Percentiles rank a stretch among this genome's conserved stretches.
These are phyloP conservation scores for Atractosteus spatula DNA, from an alignment of 2,113 vertebrate genomes.

Conservation along the genomic window DNA sequence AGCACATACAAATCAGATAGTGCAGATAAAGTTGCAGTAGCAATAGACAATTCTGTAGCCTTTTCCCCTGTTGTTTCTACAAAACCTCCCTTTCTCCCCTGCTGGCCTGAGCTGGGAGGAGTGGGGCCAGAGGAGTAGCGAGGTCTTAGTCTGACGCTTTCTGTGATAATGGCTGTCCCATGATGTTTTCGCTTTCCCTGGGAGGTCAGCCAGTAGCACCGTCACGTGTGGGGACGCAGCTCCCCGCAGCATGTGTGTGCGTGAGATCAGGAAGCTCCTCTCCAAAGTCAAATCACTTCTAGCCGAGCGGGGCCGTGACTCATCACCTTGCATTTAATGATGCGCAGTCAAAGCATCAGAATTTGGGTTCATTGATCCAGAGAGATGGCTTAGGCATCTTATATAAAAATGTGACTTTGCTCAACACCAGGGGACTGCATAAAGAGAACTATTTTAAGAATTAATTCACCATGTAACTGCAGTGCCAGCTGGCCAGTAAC, in stretches of 20 bases:
- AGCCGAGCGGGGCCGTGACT: constrained; percentile 3
- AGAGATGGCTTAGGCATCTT: neutral
- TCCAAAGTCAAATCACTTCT: neutral
- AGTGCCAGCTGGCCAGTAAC: too few species aligned
- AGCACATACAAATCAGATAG: too few species aligned
- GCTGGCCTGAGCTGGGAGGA: neutral
- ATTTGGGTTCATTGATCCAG: constrained; percentile 17
- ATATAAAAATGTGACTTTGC: neutral
- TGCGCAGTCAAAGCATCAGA: constrained; percentile 14
- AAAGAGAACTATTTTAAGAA: too few species aligned
- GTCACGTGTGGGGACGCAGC: neutral
- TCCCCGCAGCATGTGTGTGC: neutral
- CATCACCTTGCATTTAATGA: constrained; percentile 19
- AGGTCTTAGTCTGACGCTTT: neutral
- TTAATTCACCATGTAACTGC: too few species aligned
- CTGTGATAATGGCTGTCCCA: neutral
- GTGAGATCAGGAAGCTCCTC: neutral
- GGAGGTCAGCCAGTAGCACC: neutral
- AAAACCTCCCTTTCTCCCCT: too few species aligned
- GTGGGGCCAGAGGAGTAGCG: neutral
- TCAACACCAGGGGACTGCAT: neutral
- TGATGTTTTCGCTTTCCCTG: neutral
- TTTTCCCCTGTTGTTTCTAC: neutral
- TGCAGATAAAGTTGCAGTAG: too few species aligned
- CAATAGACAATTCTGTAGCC: neutral